Evolutionary conservation across 2,113 vertebrate genomes (phyloP).

Genomic region (Chrysemys picta): DNA sequence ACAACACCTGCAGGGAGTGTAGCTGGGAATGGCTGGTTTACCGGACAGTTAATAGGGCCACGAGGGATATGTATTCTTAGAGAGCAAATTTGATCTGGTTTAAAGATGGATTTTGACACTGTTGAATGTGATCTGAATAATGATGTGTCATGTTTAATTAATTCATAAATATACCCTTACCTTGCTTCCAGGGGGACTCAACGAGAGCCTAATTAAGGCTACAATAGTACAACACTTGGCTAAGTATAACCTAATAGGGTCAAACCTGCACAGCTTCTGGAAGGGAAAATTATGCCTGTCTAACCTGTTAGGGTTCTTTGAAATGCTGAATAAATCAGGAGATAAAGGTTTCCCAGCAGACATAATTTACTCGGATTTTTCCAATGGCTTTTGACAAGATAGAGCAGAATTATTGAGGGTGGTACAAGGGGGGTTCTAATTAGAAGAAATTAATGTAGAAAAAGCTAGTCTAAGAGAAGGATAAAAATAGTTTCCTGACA

Average conservation of each 20-base stretch:
- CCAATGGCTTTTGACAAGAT: slow-evolving; percentile 60
- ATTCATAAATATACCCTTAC: slow-evolving; percentile 67
- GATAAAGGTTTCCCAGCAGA: slow-evolving; percentile 69
- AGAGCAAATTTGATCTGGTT: slow-evolving; percentile 56
- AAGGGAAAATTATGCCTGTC: slow-evolving; percentile 63
- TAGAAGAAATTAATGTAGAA: slow-evolving; percentile 73
- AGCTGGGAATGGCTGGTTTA: background rate
- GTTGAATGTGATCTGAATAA: slow-evolving; percentile 68
- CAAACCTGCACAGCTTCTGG: slow-evolving; percentile 56
- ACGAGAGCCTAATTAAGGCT: slow-evolving; percentile 54
- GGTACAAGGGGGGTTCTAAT: slow-evolving; percentile 53
- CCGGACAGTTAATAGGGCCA: slow-evolving; percentile 4
- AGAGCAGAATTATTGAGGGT: slow-evolving; percentile 49
- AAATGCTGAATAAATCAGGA: slow-evolving; percentile 58
- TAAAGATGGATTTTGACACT: slow-evolving; percentile 52
- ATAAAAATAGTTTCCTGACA: slow-evolving; percentile 68
- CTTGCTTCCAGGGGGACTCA: slow-evolving; percentile 48
- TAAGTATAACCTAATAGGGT: slow-evolving; percentile 72
- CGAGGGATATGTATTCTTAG: slow-evolving; percentile 21
- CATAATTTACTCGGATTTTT: slow-evolving; percentile 64
- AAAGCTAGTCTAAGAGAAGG: slow-evolving; percentile 70
- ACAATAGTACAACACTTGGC: slow-evolving; percentile 55
- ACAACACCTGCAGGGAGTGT: background rate
- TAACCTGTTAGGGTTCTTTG: slow-evolving; percentile 66
- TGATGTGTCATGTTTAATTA: slow-evolving; percentile 70